Base-by-base conservation (phyloP, 1,140 invertebrate genomes). In the Diachasmimorpha longicaudata region DNA sequence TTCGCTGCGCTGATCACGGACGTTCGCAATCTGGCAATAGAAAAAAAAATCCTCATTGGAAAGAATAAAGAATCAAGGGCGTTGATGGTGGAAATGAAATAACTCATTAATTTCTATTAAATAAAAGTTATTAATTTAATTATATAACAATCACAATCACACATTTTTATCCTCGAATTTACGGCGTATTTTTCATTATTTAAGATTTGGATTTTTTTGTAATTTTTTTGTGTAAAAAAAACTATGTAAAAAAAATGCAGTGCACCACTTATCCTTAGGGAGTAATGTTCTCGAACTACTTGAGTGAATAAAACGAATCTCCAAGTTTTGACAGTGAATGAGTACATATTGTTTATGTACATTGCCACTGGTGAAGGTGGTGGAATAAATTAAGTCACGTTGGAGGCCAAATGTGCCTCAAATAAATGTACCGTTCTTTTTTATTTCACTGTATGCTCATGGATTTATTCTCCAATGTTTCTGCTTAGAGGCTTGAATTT, bases 71-170 rank as follows among this genome's bases (percentile, higher is more conserved):
- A 31, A 31, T 31, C 31, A 6, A 6, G 31, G 31, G 31, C 31
- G 4, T 36, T 14, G 19, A 25, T 4, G 14, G 14, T 25, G 58
- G 23, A 66, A 66, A 31, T 31, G 13, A 14, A 66, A 66, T 31
- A 31, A 66, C 25, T 31, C 66, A 68, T 25, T 16, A 68, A 68
- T 37, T 16, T n/a, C 4, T 68, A 68, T 68, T 68, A 68, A 68
- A 68, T 68, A 68, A 37, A 42, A n/a, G 39, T 68, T 68, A 37
- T 68, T 68, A 37, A 68, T 37, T 68, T 68, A 68, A 16, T 68
- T 14, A 14, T 68, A 68, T 68, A 68, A 68, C 39, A 68, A 68
- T 68, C 36, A 68, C 66, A 68, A 68, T 68, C 66, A 68, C 66
- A 68, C 66, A 68, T 31, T 31, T 66, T 66, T 68, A 37, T 68